Percentiles rank a stretch among this genome's conserved stretches.
Evolutionary conservation across 2,888 invertebrate genomes (phyloP).

Genomic region (Gryllus longicercus): DNA sequence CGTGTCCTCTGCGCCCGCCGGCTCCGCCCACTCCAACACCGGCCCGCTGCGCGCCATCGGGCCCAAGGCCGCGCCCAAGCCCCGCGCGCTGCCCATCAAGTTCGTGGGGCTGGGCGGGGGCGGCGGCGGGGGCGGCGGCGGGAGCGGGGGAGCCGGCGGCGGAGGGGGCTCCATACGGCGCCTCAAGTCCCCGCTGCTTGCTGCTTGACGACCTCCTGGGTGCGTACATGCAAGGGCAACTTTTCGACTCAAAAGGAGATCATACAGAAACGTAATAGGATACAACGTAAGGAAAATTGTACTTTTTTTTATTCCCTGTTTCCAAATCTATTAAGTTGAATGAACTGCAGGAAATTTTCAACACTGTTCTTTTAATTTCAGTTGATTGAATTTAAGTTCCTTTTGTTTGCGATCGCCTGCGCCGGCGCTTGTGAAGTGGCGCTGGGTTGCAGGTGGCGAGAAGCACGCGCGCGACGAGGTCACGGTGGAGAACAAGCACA

Average conservation of each 20-base stretch:
- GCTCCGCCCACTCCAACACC: background rate
- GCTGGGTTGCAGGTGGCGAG: slow-evolving; percentile 43
- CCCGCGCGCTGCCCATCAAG: slow-evolving; percentile 45
- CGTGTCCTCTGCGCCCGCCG: slow-evolving; percentile 36
- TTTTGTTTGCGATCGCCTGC: too few species aligned
- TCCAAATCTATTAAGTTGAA: too few species aligned
- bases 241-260: too few species aligned
- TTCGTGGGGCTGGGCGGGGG: slow-evolving; percentile 43
- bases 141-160: slow-evolving; percentile 25
- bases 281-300: too few species aligned
- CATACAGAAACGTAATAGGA: too few species aligned
- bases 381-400: too few species aligned
- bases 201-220: slow-evolving; percentile 49
- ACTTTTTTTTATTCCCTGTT: too few species aligned
- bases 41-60: slow-evolving; percentile 32
- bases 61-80: slow-evolving; percentile 40
- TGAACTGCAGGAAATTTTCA: too few species aligned
- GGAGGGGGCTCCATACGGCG: slow-evolving; percentile 35
- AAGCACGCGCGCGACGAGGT: slow-evolving; percentile 47
- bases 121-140: background rate
- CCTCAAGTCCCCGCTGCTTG: slow-evolving; percentile 47
- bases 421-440: too few species aligned
- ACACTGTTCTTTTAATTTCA: too few species aligned
- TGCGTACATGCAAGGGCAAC: slow-evolving; percentile 36
- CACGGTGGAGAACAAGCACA: slow-evolving; percentile 46